These are phyloP conservation scores for Protonemura montana DNA, from an alignment of 2,888 invertebrate species.

Conservation along the genomic window DNA sequence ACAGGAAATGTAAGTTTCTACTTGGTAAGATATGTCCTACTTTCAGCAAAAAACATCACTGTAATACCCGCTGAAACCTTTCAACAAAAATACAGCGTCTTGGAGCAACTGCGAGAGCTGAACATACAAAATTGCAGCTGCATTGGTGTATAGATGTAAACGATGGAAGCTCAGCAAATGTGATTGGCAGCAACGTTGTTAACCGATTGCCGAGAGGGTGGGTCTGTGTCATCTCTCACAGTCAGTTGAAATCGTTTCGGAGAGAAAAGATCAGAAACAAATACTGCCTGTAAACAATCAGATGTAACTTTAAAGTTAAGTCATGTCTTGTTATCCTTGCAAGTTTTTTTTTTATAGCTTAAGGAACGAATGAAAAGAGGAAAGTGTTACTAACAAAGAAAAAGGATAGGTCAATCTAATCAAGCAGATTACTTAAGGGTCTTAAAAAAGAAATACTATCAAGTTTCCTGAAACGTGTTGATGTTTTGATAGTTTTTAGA, in stretches of 20 bases:
- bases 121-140: background rate
- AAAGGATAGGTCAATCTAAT: background rate
- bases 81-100: background rate
- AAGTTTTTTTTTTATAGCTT: too few species aligned
- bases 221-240: background rate
- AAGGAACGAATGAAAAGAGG: too few species aligned
- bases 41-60: background rate
- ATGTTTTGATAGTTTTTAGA: too few species aligned
- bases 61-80: background rate
- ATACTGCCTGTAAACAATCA: slow-evolving; percentile 39
- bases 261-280: slow-evolving; percentile 43
- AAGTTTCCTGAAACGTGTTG: too few species aligned
- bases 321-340: background rate
- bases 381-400: background rate
- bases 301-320: background rate
- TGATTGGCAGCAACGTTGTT: background rate
- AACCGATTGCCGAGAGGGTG: slow-evolving; percentile 17
- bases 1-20: background rate
- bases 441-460: too few species aligned
- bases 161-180: slow-evolving; percentile 16
- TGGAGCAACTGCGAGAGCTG: background rate
- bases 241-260: slow-evolving; percentile 34
- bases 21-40: background rate
- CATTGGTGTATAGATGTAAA: background rate
- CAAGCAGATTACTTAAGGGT: too few species aligned